phyloP scores from a whole-genome alignment of 2,888 invertebrate genomes.

The Lasioglossum morio region DNA sequence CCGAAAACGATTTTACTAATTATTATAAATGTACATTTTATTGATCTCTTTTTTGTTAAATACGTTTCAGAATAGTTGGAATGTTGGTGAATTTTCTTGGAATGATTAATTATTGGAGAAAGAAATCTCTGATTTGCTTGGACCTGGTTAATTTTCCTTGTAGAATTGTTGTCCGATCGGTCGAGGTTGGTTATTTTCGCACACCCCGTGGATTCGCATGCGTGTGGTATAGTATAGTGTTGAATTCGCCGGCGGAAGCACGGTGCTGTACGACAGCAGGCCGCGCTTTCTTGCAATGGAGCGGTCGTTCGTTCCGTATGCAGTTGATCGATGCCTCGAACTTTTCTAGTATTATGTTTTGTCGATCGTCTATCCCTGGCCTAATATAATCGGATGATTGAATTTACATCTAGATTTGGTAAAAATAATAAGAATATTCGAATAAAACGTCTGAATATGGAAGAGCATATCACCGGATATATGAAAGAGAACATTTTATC shows the following conservation, averaged over 20 bases:
- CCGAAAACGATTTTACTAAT: background rate
- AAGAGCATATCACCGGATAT: background rate
- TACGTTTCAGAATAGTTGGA: background rate
- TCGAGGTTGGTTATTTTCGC: background rate
- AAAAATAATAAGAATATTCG: too few species aligned
- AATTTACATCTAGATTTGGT: too few species aligned
- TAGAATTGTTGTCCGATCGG: background rate
- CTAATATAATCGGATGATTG: too few species aligned
- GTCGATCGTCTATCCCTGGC: background rate
- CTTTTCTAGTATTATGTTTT: background rate
- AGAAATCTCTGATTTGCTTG: background rate
- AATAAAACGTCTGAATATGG: background rate
- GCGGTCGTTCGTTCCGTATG: background rate
- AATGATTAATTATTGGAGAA: background rate
- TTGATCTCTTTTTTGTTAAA: too few species aligned
- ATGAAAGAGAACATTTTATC: background rate
- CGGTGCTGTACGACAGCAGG: constrained; percentile 7
- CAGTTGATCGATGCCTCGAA: background rate
- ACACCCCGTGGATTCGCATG: constrained; percentile 3
- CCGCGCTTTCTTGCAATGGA: background rate
- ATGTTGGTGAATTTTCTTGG: background rate
- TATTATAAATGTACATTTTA: too few species aligned
- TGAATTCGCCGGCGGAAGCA: constrained; percentile 34
- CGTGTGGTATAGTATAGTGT: constrained; percentile 9
- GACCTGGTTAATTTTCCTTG: background rate